Evolutionary conservation across 2,797 vertebrate genomes (phyloP).

Genomic region (Coregonus sp.): DNA sequence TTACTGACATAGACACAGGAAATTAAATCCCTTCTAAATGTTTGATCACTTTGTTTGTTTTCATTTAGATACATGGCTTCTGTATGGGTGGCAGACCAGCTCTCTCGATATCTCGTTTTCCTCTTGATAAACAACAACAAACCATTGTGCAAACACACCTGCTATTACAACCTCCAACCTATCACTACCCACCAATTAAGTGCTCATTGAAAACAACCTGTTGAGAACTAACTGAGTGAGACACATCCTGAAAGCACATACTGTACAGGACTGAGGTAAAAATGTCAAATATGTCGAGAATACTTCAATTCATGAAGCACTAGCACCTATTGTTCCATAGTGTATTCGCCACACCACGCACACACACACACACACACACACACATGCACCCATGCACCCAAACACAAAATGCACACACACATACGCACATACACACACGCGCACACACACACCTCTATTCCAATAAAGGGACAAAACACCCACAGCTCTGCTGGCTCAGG

Average conservation of each 20-base stretch:
- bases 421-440: neutral
- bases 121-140: neutral
- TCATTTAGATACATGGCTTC: neutral
- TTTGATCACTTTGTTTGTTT: constrained; percentile 1
- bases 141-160: constrained; percentile 1
- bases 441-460: constrained; percentile 3
- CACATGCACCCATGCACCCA: neutral
- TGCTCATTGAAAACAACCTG: neutral
- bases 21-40: neutral
- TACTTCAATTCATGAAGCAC: neutral
- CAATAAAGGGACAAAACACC: constrained; percentile 4
- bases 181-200: neutral
- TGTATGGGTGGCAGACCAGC: neutral
- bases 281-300: neutral
- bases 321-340: neutral
- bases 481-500: neutral
- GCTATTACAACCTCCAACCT: neutral
- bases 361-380: neutral
- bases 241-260: neutral
- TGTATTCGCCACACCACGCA: neutral
- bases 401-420: neutral
- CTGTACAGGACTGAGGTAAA: neutral
- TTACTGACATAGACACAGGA: neutral
- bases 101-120: neutral
- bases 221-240: neutral